These are phyloP conservation scores for Abramis brama DNA, from an alignment of 2,113 vertebrate species.

Conservation along the genomic window DNA sequence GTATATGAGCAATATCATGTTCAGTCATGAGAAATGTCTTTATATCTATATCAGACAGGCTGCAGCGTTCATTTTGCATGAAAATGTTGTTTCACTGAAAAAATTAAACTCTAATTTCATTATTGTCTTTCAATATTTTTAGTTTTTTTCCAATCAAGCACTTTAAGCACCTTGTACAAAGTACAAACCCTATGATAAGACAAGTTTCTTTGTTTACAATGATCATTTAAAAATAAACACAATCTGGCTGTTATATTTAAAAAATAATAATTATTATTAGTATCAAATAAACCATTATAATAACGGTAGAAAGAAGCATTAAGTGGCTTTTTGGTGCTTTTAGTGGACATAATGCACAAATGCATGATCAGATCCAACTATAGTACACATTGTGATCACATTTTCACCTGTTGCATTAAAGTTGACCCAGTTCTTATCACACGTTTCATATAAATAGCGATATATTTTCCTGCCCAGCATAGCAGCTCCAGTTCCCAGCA, in stretches of 20 bases:
- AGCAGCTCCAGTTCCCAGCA: slow-evolving; percentile 51
- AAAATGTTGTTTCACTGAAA: too few relatives aligned
- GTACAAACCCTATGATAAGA: not conserved
- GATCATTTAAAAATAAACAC: not conserved
- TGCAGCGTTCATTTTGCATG: too few relatives aligned
- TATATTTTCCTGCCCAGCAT: slow-evolving; percentile 65
- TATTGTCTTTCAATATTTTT: too few relatives aligned
- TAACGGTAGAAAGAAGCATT: not conserved
- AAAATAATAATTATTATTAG: not conserved
- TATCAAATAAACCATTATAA: not conserved
- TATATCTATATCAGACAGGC: too few relatives aligned
- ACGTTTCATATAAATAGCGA: slow-evolving; percentile 70
- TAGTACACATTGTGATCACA: not conserved
- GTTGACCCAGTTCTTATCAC: slow-evolving; percentile 65
- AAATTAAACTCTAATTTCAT: too few relatives aligned
- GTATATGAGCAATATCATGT: too few relatives aligned
- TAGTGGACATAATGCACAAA: not conserved
- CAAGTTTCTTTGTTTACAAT: not conserved
- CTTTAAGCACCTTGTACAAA: not conserved
- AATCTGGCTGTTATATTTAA: not conserved
- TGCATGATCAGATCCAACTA: not conserved
- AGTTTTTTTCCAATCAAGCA: too few relatives aligned
- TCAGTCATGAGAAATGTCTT: too few relatives aligned
- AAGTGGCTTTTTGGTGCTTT: not conserved
- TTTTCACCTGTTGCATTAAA: slow-evolving; percentile 73